Base-by-base conservation (phyloP, 2,888 invertebrate genomes). In the Polydrusus pterygomalis region DNA sequence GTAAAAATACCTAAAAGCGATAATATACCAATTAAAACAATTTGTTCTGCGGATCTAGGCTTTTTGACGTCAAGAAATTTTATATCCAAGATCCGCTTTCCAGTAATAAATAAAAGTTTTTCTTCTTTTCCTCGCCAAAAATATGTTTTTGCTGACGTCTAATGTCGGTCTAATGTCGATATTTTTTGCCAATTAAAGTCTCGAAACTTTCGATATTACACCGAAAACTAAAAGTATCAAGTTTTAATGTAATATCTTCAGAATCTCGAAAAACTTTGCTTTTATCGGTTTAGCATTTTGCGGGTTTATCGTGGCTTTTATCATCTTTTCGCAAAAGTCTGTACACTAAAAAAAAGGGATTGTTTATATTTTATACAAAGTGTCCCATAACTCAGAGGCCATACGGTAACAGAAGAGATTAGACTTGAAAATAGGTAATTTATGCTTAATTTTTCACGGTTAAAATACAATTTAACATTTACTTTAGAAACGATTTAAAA, bases 201-300 rank as follows among this genome's bases (percentile, higher is more conserved):
- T 62, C 65, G 30, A 54, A 77, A 74, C 67, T 77, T 77, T 47
- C 45, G 70, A 77, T 74, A 77, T 77, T 77, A 74, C 77, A 70
- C 65, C 74, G 45, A 47, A 70, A 77, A 74, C 74, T 74, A 70
- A 70, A 77, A 77, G 74, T 70, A 74, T 74, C 70, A 74, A 77
- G 77, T 74, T 77, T 77, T 77, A 77, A 77, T 77, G 77, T 77
- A 77, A 77, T 77, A 77, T 77, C 74, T 70, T 70, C 76, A 65
- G 74, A 77, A 77, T 77, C 74, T 77, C 67, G 77, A 40, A 17
- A 77, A 77, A 77, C 77, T 77, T 77, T 77, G 49, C 77, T 77
- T 65, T 77, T 77, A 77, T 74, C 77, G 71, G 70, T 74, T 77
- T 77, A 77, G 68, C 77, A 74, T 77, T 77, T 74, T 77, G 77